phyloP scores from a whole-genome alignment of 1,140 invertebrate genomes.

The Formica exsecta region DNA sequence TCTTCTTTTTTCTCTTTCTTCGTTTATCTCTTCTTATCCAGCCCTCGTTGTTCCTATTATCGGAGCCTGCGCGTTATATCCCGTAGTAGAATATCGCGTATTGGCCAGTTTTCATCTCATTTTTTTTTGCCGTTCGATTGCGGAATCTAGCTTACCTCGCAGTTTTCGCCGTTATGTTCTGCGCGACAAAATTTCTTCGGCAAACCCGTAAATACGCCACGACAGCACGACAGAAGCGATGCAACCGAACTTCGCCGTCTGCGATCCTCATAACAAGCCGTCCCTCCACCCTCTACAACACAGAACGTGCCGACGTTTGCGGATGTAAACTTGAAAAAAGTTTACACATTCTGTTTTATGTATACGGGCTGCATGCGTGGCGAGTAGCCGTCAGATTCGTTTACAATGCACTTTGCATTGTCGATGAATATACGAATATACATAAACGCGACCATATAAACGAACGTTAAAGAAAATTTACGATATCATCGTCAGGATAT shows the following conservation, averaged over 20 bases:
- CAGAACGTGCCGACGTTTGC: slow-evolving; percentile 38
- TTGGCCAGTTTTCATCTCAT: slow-evolving; percentile 23
- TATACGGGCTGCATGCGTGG: too few species aligned
- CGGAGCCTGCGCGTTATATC: not conserved
- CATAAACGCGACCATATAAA: too few species aligned
- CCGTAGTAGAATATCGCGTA: slow-evolving; percentile 31
- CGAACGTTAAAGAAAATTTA: slow-evolving; percentile 17
- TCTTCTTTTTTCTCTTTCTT: not conserved
- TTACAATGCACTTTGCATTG: not conserved
- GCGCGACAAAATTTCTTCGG: slow-evolving; percentile 49
- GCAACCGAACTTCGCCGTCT: slow-evolving; percentile 1
- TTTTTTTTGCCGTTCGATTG: slow-evolving; percentile 13
- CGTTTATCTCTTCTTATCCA: slow-evolving; percentile 14
- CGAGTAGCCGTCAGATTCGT: not conserved
- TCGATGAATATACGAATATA: not conserved
- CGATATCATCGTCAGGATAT: not conserved
- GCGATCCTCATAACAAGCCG: slow-evolving; percentile 32
- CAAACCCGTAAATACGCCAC: slow-evolving; percentile 42
- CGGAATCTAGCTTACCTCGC: slow-evolving; percentile 33
- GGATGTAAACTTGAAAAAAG: slow-evolving; percentile 12
- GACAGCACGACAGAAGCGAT: slow-evolving; percentile 29
- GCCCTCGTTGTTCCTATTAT: slow-evolving; percentile 2
- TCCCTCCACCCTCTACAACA: not conserved
- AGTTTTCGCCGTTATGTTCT: slow-evolving; percentile 12
- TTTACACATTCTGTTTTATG: slow-evolving; percentile 20